Evolutionary conservation across 2,888 invertebrate genomes (phyloP).

Genomic region (Lasioglossum figueresi): DNA sequence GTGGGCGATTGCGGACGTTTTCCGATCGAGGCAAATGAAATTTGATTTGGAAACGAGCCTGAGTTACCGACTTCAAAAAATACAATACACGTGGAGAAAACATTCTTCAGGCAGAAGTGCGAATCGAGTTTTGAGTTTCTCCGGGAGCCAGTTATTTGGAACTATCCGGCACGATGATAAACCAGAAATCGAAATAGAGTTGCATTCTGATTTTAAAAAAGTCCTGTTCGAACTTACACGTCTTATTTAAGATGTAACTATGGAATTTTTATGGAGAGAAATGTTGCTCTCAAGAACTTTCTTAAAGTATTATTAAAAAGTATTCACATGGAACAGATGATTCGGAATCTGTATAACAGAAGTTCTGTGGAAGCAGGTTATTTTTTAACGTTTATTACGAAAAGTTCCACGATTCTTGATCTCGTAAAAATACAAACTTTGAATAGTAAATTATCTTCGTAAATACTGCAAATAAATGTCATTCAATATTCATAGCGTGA

Average conservation of each 20-base stretch:
- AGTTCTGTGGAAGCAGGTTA: not conserved
- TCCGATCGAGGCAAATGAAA: not conserved
- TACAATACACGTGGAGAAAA: not conserved
- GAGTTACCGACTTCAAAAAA: not conserved
- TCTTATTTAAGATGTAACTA: no score
- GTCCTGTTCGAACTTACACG: not conserved
- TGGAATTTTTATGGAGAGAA: not conserved
- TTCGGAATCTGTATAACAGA: not conserved
- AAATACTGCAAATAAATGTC: not conserved
- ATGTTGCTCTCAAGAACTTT: not conserved
- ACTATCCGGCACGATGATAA: not conserved
- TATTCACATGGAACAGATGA: not conserved
- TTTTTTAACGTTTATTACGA: not conserved
- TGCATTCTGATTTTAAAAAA: not conserved
- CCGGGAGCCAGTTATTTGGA: not conserved
- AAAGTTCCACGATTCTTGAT: not conserved
- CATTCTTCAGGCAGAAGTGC: not conserved
- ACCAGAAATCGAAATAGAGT: not conserved
- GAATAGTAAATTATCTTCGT: not conserved
- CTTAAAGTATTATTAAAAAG: no score
- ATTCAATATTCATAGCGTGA: not conserved
- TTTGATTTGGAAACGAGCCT: not conserved
- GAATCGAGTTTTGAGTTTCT: not conserved
- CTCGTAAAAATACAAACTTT: not conserved
- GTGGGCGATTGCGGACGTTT: not conserved